Base-by-base conservation (phyloP, 2,113 vertebrate species). In the Apeltes quadracus region DNA sequence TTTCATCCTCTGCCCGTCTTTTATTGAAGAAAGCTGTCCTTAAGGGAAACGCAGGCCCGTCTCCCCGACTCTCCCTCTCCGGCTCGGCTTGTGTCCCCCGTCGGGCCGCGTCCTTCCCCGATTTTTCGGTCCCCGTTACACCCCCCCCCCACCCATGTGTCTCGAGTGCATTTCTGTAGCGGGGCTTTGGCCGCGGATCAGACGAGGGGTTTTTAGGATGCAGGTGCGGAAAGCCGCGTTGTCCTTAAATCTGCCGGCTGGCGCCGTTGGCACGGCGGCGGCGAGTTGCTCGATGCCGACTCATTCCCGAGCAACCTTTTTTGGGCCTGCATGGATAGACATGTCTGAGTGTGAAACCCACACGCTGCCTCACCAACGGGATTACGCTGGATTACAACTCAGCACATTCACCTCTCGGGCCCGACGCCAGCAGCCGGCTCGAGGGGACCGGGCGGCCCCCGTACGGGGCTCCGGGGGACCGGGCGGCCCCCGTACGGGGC, bases 331-430 rank as follows among this genome's bases (percentile, higher is more conserved):
- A n/a, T n/a, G n/a, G n/a, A n/a, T 82, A 71, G 66, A 81, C 82
- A 48, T 88, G 89, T 87, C 82, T 70, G 65, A 77, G 84, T 87
- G 84, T 89, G 79, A 90, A 90, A 93, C 82, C 84, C 84, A 76
- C 76, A 86, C 91, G 88, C 82, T 77, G 82, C 81, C 82, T 82
- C 81, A 87, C 78, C 92, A 88, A 91, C 81, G 72, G 90, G 93
- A 94, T 94, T 93, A 93, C 74, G 82, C 84, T 89, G 93, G 93
- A 93, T 94, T 93, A 93, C 91, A 93, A 89, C 80, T 85, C 89
- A 84, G 90, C 88, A 91, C 87, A 89, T 92, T 92, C 90, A 92
- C 90, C 92, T 91, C 88, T 79, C 63, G 72, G 69, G 82, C 82
- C 13, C 50, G 15, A 78, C n/a, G 89, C 87, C 87, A 91, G 57